Base-by-base conservation (phyloP, 2,113 vertebrate genomes). In the Megalops atlanticus region DNA sequence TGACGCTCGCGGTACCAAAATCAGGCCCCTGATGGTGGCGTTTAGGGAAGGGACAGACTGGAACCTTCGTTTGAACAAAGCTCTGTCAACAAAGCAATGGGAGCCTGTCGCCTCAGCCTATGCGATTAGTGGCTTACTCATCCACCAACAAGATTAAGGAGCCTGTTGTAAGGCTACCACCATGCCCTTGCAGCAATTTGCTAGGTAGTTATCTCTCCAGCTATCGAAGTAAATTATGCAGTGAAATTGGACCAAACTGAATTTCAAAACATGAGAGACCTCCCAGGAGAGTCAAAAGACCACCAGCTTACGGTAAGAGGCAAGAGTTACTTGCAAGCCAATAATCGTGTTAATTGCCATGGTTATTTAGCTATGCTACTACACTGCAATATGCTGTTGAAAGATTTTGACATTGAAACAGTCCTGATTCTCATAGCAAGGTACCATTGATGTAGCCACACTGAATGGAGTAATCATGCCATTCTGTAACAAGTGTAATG, bases 291-390 rank as follows among this genome's bases (percentile, higher is more conserved):
- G 70, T 80, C 74, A 43, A 84, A 81, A 69, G 85, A 83, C 71
- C 85, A 84, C 36, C 87, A 84, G 27, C 82, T 88, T 7, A 88
- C 80, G 76, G 87, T 88, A 74, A 68, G 75, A 77, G 24, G 21
- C 41, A 74, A 70, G 24, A n/a, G 58, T 18, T 74, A 41, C 73
- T 8, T 45, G 16, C 21, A 74, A 35, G n/a, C 16, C 16, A 41
- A 24, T 18, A 2, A 76, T 24, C n/a, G 12, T 27, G 40, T 43
- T 43, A 15, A 38, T 76, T 43, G 31, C 15, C n/a, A n/a, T n/a
- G n/a, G n/a, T n/a, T n/a, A 39, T 33, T 15, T 31, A 36, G 35
- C n/a, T 14, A 35, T 6, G 16, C 16, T 74, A 8, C n/a, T 74
- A 18, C 35, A 39, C 35, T 21, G 33, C 33, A 18, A 15, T 27